phyloP scores from a whole-genome alignment of 2,113 vertebrate genomes.

The human region GRCh38 chr14:99936001-99936500 shows the following conservation, averaged over 20 bases:
- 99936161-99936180: fast-evolving
- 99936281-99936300: slow-evolving; percentile 95
- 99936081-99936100: slow-evolving; percentile 93
- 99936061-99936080: slow-evolving; percentile 99
- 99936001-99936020: neutral
- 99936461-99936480: neutral
- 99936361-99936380: fast-evolving
- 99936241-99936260: slow-evolving; percentile 98
- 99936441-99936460: fast-evolving
- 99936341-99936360: slow-evolving; percentile 40
- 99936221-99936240: slow-evolving; percentile 15
- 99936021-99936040: slow-evolving; percentile 92
- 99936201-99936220: neutral
- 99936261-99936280: slow-evolving; percentile 99
- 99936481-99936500: neutral
- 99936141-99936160: neutral
- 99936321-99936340: slow-evolving; percentile 99
- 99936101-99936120: slow-evolving; percentile 95
- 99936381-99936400: neutral
- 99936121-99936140: slow-evolving; percentile 90
- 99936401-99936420: neutral
- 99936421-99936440: fast-evolving
- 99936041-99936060: slow-evolving; percentile 98
- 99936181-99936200: fast-evolving
- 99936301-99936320: slow-evolving; percentile 99